phyloP scores from a whole-genome alignment of 2,888 invertebrate species.

The Pemphredon lugubris region DNA sequence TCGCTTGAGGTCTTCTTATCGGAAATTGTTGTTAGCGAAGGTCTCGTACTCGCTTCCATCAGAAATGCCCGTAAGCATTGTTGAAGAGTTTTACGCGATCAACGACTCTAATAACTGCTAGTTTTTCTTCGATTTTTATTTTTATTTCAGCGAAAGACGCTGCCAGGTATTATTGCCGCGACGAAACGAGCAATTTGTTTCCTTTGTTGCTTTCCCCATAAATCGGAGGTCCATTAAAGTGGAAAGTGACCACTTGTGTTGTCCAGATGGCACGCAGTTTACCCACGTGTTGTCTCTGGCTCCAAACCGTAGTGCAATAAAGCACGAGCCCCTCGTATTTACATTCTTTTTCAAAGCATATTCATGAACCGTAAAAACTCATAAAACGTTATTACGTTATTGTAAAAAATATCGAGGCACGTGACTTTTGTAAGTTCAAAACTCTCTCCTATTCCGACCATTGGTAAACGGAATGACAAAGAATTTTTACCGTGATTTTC shows the following conservation, averaged over 20 bases:
- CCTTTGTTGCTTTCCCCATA: background rate
- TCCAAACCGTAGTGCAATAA: slow-evolving; percentile 13
- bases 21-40: background rate
- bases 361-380: background rate
- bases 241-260: background rate
- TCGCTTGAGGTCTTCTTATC: slow-evolving; percentile 2
- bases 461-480: too few relatives aligned
- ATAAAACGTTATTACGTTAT: background rate
- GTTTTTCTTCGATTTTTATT: background rate
- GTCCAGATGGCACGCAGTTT: slow-evolving; percentile 26
- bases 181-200: background rate
- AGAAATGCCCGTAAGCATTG: background rate
- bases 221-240: background rate
- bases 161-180: background rate
- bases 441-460: too few relatives aligned
- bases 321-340: slow-evolving; percentile 15
- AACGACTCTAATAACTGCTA: background rate
- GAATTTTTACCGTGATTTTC: too few relatives aligned
- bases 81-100: background rate
- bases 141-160: background rate
- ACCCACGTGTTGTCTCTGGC: slow-evolving; percentile 9
- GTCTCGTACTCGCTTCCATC: slow-evolving; percentile 1
- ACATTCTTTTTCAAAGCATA: slow-evolving; percentile 12
- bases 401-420: too few relatives aligned
- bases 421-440: too few relatives aligned